These are phyloP conservation scores for Blastobasis adustella DNA, from an alignment of 2,888 invertebrate genomes.

Conservation along the genomic window DNA sequence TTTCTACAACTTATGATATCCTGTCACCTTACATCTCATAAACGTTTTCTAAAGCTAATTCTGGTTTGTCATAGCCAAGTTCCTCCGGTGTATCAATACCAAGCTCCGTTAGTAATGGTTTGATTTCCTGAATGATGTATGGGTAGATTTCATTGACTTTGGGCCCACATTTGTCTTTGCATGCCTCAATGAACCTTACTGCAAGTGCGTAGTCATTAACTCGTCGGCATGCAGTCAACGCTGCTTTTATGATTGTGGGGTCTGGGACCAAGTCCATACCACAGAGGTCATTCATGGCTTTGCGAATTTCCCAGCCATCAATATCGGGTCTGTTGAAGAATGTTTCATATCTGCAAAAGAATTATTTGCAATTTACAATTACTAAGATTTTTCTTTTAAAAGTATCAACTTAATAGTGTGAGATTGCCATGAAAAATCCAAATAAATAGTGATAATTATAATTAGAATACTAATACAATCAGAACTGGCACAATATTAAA, in stretches of 20 bases:
- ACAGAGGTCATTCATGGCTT: conserved; percentile 91
- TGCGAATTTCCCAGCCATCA: conserved; percentile 95
- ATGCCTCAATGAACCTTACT: conserved; percentile 92
- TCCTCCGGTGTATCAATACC: conserved; percentile 96
- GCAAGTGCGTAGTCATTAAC: conserved; percentile 96
- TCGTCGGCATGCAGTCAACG: conserved; percentile 91
- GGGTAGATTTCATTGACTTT: conserved; percentile 87
- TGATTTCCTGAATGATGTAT: conserved; percentile 91
- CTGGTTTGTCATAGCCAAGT: conserved; percentile 97
- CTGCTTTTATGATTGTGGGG: conserved; percentile 90
- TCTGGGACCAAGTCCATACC: conserved; percentile 96
- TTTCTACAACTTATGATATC: conserved; percentile 52
- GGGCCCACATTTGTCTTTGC: conserved; percentile 90
- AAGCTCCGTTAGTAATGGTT: conserved; percentile 93
- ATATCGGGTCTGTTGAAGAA: conserved; percentile 91
- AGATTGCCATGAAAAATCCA: too few relatives aligned
- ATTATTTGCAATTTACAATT: not conserved
- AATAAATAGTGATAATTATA: too few relatives aligned
- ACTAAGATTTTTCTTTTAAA: too few relatives aligned
- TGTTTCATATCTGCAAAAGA: conserved; percentile 79
- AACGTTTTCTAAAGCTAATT: conserved; percentile 87
- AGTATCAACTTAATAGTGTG: too few relatives aligned
- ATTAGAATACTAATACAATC: too few relatives aligned
- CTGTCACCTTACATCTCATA: conserved; percentile 75
- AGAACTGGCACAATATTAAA: too few relatives aligned